Percentiles rank a stretch among this genome's conserved stretches.
phyloP scores from a whole-genome alignment of 2,888 invertebrate genomes.

The Sphaerolaimus hirsutus region DNA sequence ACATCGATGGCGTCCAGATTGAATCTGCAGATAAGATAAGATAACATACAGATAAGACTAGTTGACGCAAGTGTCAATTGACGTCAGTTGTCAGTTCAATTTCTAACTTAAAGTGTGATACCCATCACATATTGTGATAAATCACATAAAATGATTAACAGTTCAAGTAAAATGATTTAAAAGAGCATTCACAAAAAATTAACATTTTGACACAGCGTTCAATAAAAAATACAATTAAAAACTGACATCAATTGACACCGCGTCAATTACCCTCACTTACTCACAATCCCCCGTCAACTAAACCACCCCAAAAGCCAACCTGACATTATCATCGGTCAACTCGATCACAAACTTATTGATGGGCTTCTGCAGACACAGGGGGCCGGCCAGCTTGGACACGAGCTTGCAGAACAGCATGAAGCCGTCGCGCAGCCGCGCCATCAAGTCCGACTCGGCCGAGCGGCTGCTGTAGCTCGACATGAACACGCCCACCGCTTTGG shows the following conservation, averaged over 20 bases:
- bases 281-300: no score
- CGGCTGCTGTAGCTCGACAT: conserved; percentile 18
- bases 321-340: conserved; percentile 21
- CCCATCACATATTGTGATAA: no score
- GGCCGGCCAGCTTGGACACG: conserved; percentile 3
- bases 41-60: background rate
- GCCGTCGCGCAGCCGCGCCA: conserved; percentile 11
- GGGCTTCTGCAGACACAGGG: conserved; percentile 5
- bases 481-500: conserved; percentile 6
- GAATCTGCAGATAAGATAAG: conserved; percentile 11
- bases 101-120: no score
- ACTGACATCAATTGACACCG: no score
- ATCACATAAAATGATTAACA: no score
- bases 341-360: conserved; percentile 42
- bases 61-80: no score
- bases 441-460: conserved; percentile 14
- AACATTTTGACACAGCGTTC: no score
- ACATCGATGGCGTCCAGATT: conserved; percentile 55
- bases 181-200: no score
- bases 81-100: no score
- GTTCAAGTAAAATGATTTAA: no score
- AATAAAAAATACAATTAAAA: no score
- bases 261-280: no score
- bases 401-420: conserved; percentile 12
- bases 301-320: background rate